phyloP scores from a whole-genome alignment of 2,113 vertebrate species.

The Oryzias celebensis region DNA sequence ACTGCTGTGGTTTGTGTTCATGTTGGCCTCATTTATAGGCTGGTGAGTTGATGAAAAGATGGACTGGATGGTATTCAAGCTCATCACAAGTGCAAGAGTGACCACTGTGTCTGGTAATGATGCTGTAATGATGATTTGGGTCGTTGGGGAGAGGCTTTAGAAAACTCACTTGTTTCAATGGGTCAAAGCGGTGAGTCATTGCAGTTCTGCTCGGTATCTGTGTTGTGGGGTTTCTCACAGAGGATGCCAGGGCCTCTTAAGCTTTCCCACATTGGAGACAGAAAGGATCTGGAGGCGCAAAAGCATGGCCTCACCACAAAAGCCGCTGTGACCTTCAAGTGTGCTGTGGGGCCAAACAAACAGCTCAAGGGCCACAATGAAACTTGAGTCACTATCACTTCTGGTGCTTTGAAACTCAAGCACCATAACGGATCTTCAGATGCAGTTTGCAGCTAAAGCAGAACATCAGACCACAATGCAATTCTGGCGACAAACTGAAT shows the following conservation, averaged over 20 bases:
- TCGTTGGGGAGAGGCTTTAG: constrained; percentile 38
- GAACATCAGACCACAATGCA: neutral
- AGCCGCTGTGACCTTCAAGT: constrained; percentile 64
- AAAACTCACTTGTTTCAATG: constrained; percentile 41
- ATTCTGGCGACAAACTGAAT: too few species aligned
- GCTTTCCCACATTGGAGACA: constrained; percentile 68
- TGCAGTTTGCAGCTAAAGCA: constrained; percentile 1
- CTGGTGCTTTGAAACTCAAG: constrained; percentile 28
- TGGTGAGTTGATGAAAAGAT: constrained; percentile 63
- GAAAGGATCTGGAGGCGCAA: constrained; percentile 69
- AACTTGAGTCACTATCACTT: constrained; percentile 26
- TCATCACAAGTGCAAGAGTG: constrained; percentile 49
- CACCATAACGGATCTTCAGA: constrained; percentile 5
- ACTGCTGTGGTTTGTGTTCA: constrained; percentile 64
- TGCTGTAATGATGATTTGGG: constrained; percentile 52
- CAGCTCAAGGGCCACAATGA: constrained; percentile 38
- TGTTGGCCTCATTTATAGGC: constrained; percentile 59
- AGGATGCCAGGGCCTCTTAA: constrained; percentile 63
- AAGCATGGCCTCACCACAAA: constrained; percentile 65
- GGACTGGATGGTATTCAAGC: constrained; percentile 47
- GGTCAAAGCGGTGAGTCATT: constrained; percentile 48
- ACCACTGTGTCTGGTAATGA: constrained; percentile 56
- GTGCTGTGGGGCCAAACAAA: constrained; percentile 46
- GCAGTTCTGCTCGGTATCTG: constrained; percentile 39
- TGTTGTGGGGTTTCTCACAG: constrained; percentile 70